phyloP scores from a whole-genome alignment of 2,113 vertebrate genomes.

The Nothoprocta perdicaria region DNA sequence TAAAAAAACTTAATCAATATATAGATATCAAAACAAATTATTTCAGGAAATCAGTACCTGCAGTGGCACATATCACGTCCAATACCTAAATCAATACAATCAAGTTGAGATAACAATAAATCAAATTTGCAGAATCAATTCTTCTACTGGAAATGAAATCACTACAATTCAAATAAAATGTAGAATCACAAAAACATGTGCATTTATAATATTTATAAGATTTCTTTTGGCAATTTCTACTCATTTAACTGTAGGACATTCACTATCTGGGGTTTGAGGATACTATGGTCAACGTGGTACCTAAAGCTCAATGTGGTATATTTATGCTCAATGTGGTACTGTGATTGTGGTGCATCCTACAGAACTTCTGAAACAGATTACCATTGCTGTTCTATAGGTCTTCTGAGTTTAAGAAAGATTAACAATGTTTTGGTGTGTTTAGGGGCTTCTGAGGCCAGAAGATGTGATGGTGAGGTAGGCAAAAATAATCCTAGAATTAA shows the following conservation, averaged over 20 bases:
- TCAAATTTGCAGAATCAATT: slow-evolving; percentile 17
- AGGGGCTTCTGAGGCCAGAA: not conserved
- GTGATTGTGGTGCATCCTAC: not conserved
- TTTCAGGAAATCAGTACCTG: slow-evolving; percentile 37
- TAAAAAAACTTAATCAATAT: slow-evolving; percentile 44
- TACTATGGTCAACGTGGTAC: not conserved
- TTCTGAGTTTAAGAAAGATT: not conserved
- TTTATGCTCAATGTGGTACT: not conserved
- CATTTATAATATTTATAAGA: not conserved
- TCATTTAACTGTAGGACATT: not conserved
- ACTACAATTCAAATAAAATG: slow-evolving; percentile 15
- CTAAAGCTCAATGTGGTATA: not conserved
- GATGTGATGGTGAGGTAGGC: not conserved
- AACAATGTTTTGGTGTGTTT: not conserved
- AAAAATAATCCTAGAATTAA: not conserved
- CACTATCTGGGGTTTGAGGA: not conserved
- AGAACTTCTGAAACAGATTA: not conserved
- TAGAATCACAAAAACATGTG: not conserved
- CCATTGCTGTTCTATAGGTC: not conserved
- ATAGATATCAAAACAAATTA: slow-evolving; percentile 41
- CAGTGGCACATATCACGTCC: not conserved
- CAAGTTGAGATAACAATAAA: slow-evolving; percentile 6
- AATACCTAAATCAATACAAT: slow-evolving; percentile 39
- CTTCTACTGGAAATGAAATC: slow-evolving; percentile 33
- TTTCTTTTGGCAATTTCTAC: not conserved